Evolutionary conservation across 2,797 vertebrate species (phyloP).

Genomic region (Crax fasciolata): DNA sequence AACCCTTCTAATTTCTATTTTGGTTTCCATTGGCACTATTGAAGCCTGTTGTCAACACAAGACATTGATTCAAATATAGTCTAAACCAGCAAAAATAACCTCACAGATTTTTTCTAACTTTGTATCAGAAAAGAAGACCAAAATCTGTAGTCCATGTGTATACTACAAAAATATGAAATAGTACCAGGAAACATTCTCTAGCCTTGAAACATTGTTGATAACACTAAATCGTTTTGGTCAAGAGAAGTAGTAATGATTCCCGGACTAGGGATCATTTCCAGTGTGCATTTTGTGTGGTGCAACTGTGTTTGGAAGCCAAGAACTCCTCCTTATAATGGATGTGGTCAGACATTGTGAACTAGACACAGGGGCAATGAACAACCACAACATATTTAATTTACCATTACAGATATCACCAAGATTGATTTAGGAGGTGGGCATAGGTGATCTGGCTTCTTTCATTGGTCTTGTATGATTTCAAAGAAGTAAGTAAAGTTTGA

Average conservation of each 20-base stretch:
- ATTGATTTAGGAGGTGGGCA: background rate
- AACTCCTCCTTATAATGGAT: background rate
- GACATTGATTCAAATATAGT: background rate
- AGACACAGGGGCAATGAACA: rapidly evolving
- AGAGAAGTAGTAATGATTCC: background rate
- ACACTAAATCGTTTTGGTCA: background rate
- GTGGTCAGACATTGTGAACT: background rate
- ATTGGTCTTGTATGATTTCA: background rate
- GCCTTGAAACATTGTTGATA: background rate
- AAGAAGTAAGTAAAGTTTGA: background rate
- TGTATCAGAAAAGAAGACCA: background rate
- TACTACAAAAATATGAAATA: background rate
- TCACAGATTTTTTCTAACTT: background rate
- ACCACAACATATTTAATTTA: background rate
- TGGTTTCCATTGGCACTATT: background rate
- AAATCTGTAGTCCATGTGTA: rapidly evolving
- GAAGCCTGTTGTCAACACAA: rapidly evolving
- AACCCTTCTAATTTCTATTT: background rate
- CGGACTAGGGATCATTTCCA: background rate
- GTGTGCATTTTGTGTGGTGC: rapidly evolving
- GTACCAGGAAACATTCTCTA: background rate
- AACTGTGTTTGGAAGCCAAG: background rate
- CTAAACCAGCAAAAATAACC: background rate
- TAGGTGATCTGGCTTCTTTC: background rate
- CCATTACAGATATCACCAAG: background rate